Base-by-base conservation (phyloP, 2,797 vertebrate species). In the Austrolebias charrua region DNA sequence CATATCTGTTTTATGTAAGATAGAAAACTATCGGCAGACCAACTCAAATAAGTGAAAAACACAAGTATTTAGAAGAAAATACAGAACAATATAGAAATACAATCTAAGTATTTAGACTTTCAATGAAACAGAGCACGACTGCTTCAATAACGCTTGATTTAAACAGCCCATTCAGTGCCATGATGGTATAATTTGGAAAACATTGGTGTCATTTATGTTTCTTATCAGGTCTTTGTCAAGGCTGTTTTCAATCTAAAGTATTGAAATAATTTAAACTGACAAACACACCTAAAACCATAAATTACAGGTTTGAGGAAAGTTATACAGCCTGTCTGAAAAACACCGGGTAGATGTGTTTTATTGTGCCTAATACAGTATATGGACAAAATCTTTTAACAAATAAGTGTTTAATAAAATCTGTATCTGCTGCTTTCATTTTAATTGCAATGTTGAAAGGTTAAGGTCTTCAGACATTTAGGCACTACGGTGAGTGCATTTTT, bases 131-230 rank as follows among this genome's bases (percentile, higher is more conserved):
- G 24, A 24, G 3, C 24, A 24, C 3, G 24, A 47, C 38, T 35
- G 55, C 58, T 40, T 62, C 18, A 53, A 55, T 19, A 31, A 57
- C 4, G 48, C 60, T 65, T 51, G 58, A 76, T 64, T 67, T 40
- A 54, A 69, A 73, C 35, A 20, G 55, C 49, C 62, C 1, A 10
- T 73, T 40, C 40, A 60, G 20, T 42, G 31, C 15, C 15, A 42
- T 3, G 54, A 60, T 52, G n/a, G 24, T 65, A 66, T 66, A 18
- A 68, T 66, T 74, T 76, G 58, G 65, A 76, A 70, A 71, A 68
- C 33, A 63, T 68, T 42, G 12, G 40, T 14, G 13, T 11, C 12
- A 42, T 42, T 42, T 11, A 12, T 33, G 6, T 6, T 9, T 33
- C 9, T 33, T 6, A 33, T 33, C 40, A 42, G 40, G 40, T 42